phyloP scores from a whole-genome alignment of 1,140 invertebrate genomes.

The Temnothorax longispinosus region DNA sequence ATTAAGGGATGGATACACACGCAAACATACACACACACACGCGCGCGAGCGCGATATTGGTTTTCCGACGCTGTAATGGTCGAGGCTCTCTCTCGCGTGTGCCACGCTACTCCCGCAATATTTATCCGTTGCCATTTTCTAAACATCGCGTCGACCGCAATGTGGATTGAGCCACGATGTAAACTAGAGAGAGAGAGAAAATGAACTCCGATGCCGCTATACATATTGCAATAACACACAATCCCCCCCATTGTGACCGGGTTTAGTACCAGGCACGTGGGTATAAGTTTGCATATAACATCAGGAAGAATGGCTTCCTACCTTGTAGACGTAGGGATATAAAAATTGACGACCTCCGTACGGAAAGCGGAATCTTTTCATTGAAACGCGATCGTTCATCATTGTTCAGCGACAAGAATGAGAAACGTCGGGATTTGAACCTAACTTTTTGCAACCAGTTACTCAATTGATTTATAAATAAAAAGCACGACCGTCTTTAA shows the following conservation, averaged over 20 bases:
- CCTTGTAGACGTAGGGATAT: background rate
- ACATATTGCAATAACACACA: constrained; percentile 25
- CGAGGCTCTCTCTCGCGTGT: background rate
- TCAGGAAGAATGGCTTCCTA: background rate
- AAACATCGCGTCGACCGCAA: constrained; percentile 20
- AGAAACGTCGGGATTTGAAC: background rate
- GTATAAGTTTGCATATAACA: background rate
- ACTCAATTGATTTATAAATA: background rate
- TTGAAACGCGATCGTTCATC: background rate
- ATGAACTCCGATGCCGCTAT: background rate
- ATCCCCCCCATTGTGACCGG: constrained; percentile 5
- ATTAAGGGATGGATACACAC: constrained; percentile 7
- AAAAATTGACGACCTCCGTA: constrained; percentile 24
- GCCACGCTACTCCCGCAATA: constrained; percentile 19
- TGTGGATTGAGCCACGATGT: constrained; percentile 28
- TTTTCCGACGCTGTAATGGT: constrained; percentile 23
- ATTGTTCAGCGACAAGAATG: background rate
- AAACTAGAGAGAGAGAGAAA: background rate
- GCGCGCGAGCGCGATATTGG: constrained; percentile 9
- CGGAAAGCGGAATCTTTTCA: background rate
- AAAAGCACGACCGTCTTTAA: background rate
- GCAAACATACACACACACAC: background rate
- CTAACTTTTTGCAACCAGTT: background rate
- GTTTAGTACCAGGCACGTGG: constrained; percentile 9
- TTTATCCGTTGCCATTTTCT: constrained; percentile 39